Conservation (phyloP, 2,888 invertebrate genomes). For the Azorinus chamasolen region DNA sequence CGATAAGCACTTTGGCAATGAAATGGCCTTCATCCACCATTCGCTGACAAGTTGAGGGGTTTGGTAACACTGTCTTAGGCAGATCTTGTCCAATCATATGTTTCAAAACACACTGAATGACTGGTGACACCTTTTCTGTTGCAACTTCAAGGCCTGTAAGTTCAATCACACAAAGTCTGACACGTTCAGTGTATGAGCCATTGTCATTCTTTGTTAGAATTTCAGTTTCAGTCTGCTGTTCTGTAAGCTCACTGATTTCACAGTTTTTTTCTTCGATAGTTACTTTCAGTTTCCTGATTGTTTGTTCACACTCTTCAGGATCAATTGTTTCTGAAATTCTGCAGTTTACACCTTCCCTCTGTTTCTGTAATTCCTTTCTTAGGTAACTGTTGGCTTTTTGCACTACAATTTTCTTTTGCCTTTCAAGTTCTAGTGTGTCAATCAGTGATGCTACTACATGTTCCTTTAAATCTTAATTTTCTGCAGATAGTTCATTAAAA, state of each 20-base stretch:
- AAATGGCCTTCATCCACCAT: conserved; percentile 49
- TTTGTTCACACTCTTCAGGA: background rate
- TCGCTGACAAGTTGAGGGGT: conserved; percentile 3
- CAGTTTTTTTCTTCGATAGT: too few species aligned
- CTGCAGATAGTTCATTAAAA: too few species aligned
- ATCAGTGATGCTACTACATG: background rate
- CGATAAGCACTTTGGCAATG: conserved; percentile 41
- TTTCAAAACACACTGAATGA: conserved; percentile 14
- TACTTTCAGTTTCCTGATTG: background rate
- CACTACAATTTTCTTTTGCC: too few species aligned
- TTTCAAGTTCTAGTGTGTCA: background rate
- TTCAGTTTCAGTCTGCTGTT: background rate
- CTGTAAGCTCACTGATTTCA: background rate
- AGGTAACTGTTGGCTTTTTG: background rate
- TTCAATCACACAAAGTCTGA: conserved; percentile 26
- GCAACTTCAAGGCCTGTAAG: conserved; percentile 32
- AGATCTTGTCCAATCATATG: conserved; percentile 14
- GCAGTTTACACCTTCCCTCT: background rate
- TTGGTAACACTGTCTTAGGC: conserved; percentile 8
- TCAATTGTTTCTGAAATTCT: background rate
- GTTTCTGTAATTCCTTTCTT: background rate
- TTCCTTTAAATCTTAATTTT: background rate
- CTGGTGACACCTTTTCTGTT: conserved; percentile 21
- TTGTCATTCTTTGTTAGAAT: conserved; percentile 12
- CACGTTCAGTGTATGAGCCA: conserved; percentile 14